Percentiles rank a stretch among this genome's conserved stretches.
Conservation (phyloP, 92 coral and sea anemone species). For the Siderastrea siderea region DNA sequence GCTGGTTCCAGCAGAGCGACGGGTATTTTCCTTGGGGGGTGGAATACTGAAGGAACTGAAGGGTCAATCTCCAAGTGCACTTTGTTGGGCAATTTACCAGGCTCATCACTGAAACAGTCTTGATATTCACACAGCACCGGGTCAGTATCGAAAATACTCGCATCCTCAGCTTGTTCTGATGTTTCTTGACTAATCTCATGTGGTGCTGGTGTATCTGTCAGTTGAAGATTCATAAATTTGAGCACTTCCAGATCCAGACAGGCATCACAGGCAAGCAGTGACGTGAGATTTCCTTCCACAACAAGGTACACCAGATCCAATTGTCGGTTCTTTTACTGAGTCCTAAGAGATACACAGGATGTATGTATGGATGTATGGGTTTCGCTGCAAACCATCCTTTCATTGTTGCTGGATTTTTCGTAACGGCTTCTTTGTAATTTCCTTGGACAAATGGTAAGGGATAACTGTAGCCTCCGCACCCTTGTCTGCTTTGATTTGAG, state of each 20-base stretch:
- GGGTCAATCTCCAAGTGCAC: conserved; percentile 53
- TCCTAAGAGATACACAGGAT: conserved; percentile 1
- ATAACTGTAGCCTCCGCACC: conserved; percentile 75
- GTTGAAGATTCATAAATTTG: conserved; percentile 67
- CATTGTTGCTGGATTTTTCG: conserved; percentile 53
- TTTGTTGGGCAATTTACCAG: conserved; percentile 34
- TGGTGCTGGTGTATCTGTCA: background rate
- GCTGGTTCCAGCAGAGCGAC: conserved; percentile 45
- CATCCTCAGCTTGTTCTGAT: background rate
- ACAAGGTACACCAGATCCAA: conserved; percentile 52
- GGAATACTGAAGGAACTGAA: conserved; percentile 25
- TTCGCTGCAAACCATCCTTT: conserved; percentile 69
- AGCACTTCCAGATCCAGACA: conserved; percentile 79
- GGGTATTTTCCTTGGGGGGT: conserved; percentile 57
- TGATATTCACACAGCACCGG: conserved; percentile 26
- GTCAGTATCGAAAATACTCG: background rate
- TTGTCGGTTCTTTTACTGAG: conserved; percentile 51
- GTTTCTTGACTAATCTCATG: conserved; percentile 23
- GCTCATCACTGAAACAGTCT: conserved; percentile 17
- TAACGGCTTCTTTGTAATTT: conserved; percentile 51
- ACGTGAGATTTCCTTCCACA: conserved; percentile 65
- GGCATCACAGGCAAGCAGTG: conserved; percentile 74
- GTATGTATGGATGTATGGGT: conserved; percentile 9
- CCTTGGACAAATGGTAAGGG: conserved; percentile 31
- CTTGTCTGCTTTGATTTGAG: conserved; percentile 68